Evolutionary conservation across 2,888 invertebrate species (phyloP).

Genomic region (Eledone cirrhosa): DNA sequence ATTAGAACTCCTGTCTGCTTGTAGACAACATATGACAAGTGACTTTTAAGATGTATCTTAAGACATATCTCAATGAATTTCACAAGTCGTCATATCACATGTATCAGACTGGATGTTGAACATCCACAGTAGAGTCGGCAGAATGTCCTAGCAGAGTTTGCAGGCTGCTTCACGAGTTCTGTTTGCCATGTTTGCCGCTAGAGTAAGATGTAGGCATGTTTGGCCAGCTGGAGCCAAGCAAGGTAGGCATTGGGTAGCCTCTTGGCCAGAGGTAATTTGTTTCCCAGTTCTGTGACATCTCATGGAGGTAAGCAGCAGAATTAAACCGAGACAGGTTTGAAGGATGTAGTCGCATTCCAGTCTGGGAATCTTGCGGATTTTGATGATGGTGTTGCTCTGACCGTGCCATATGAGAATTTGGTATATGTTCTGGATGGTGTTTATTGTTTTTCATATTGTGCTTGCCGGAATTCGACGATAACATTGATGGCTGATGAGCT

Average conservation of each 20-base stretch:
- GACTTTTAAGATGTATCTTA: too few relatives aligned
- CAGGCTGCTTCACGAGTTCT: constrained; percentile 8
- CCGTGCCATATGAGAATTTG: too few relatives aligned
- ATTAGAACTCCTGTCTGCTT: too few relatives aligned
- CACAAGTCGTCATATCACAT: too few relatives aligned
- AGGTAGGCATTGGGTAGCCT: constrained; percentile 7
- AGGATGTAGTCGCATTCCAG: neutral
- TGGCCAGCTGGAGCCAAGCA: constrained; percentile 10
- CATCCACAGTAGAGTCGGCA: neutral
- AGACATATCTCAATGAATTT: too few relatives aligned
- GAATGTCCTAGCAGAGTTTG: neutral
- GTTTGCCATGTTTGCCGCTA: neutral
- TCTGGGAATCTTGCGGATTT: neutral
- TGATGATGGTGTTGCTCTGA: neutral
- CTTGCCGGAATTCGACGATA: too few relatives aligned
- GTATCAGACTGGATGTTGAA: too few relatives aligned
- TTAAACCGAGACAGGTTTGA: constrained; percentile 16
- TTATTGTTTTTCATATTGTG: too few relatives aligned
- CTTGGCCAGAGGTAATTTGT: constrained; percentile 11
- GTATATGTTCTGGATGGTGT: too few relatives aligned
- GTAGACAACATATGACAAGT: too few relatives aligned
- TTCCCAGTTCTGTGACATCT: constrained; percentile 20
- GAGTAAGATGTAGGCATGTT: constrained; percentile 21
- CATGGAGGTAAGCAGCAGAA: neutral
- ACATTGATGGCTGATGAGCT: neutral